Base-by-base conservation (phyloP, 2,797 vertebrate genomes). In the Micromesistius poutassou region DNA sequence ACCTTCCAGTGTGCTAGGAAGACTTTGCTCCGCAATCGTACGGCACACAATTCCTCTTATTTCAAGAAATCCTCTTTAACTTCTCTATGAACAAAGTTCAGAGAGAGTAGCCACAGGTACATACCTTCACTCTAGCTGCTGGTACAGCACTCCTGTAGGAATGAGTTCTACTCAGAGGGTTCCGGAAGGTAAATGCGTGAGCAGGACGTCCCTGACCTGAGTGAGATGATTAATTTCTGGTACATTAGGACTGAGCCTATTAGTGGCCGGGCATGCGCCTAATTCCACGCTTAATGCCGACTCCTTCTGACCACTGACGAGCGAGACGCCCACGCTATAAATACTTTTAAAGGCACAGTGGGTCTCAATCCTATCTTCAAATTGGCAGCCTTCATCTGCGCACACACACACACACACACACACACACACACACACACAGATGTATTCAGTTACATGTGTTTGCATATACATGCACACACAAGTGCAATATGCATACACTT, bases 221-320 rank as follows among this genome's bases (percentile, higher is more conserved):
- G 76, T 79, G 78, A 82, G 79, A 88, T 31, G 86, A 92, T 95
- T 95, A 90, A 92, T 90, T 91, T 92, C 90, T 90, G 85, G 86
- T 92, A 88, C 82, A 87, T 91, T 91, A 83, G 90, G 84, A 82
- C 83, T 92, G 93, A 93, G 94, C 93, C 89, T 82, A 89, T 92
- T 93, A 91, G 85, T 0, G 22, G 90, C 87, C 86, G 74, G 85
- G 55, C 90, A 87, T 83, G 79, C 73, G 73, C 35, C 90, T 93
- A 82, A 89, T 86, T 86, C 92, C 85, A 40, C 85, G 87, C 84
- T 92, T 91, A 88, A 90, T 86, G 81, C 80, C 82, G 78, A 30
- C 74, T 85, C 90, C 81, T 80, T 74, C 86, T 87, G 87, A 74
- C 78, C 71, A 71, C 77, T 82, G 82, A 89, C 81, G 79, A 81